Percentiles rank a stretch among this genome's conserved stretches.
These are phyloP conservation scores for Arrhopalites spinosus DNA, from an alignment of 2,888 invertebrate genomes.

Conservation along the genomic window DNA sequence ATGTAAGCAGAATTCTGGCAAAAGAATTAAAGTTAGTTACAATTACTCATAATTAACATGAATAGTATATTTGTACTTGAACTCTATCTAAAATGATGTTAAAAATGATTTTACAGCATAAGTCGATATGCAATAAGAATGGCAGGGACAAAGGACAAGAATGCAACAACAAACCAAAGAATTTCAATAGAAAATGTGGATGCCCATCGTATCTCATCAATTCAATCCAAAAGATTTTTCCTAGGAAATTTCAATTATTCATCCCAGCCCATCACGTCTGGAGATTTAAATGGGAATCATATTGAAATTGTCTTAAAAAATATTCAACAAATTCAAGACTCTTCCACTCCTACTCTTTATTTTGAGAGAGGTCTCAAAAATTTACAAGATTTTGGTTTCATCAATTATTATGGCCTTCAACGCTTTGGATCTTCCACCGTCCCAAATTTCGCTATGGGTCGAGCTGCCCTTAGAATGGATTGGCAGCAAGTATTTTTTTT, in stretches of 20 bases:
- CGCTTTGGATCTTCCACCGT: slow-evolving; percentile 81
- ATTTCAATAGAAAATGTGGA: slow-evolving; percentile 74
- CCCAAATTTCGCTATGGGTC: slow-evolving; percentile 82
- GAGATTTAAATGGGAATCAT: slow-evolving; percentile 33
- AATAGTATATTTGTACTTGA: neutral
- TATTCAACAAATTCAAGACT: neutral
- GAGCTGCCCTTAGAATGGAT: slow-evolving; percentile 73
- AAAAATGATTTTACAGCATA: slow-evolving; percentile 63
- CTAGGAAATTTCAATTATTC: slow-evolving; percentile 31
- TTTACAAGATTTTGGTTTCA: slow-evolving; percentile 73
- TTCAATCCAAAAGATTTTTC: neutral
- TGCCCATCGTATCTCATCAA: slow-evolving; percentile 63
- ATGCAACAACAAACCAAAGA: slow-evolving; percentile 90
- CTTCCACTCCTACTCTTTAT: slow-evolving; percentile 47
- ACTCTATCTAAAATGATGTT: too few relatives aligned
- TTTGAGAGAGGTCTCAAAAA: slow-evolving; percentile 63
- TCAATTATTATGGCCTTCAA: slow-evolving; percentile 97
- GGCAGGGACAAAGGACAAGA: slow-evolving; percentile 93
- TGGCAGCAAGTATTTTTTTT: slow-evolving; percentile 67
- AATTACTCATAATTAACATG: slow-evolving; percentile 9
- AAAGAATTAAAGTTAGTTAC: slow-evolving; percentile 64
- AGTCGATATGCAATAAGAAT: slow-evolving; percentile 74
- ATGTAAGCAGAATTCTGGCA: slow-evolving; percentile 75
- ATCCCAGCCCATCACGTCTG: slow-evolving; percentile 4
- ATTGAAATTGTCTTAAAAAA: slow-evolving; percentile 32